These are phyloP conservation scores for Polypterus senegalus DNA, from an alignment of 2,113 vertebrate genomes.

Conservation along the genomic window DNA sequence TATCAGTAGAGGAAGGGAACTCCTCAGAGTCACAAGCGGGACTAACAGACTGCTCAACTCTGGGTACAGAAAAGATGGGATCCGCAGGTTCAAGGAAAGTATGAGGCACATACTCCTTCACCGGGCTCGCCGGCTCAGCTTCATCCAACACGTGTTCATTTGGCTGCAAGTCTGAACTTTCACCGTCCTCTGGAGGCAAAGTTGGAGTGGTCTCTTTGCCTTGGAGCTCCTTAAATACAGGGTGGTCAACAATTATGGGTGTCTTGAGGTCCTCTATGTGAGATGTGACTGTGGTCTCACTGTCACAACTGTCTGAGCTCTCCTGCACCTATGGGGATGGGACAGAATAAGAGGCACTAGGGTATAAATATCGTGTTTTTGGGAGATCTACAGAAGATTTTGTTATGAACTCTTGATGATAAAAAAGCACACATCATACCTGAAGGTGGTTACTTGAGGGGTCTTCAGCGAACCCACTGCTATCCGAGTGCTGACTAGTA, in stretches of 20 bases:
- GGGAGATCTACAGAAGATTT: too few species aligned
- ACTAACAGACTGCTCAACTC: too few species aligned
- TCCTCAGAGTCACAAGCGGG: too few species aligned
- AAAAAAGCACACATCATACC: constrained; percentile 38
- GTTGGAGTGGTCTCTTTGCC: constrained; percentile 28
- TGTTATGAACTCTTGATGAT: neutral
- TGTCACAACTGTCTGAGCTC: constrained; percentile 91
- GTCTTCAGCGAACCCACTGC: constrained; percentile 93
- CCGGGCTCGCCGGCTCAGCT: too few species aligned
- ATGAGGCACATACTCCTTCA: too few species aligned
- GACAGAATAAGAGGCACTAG: constrained; percentile 1
- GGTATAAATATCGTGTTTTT: too few species aligned
- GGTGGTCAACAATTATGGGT: constrained; percentile 43
- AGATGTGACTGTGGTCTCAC: constrained; percentile 80
- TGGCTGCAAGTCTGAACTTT: neutral
- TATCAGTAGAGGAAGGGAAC: constrained; percentile 27
- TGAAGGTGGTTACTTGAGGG: constrained; percentile 60
- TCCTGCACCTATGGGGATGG: constrained; percentile 62
- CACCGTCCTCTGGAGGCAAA: constrained; percentile 9
- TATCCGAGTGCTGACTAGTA: constrained; percentile 87
- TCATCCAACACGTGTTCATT: too few species aligned
- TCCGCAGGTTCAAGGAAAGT: too few species aligned
- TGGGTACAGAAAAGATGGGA: too few species aligned
- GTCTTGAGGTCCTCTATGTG: constrained; percentile 62
- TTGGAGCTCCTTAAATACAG: constrained; percentile 50